These are phyloP conservation scores for Amyelois transitella DNA, from an alignment of 1,140 invertebrate genomes.

Conservation along the genomic window DNA sequence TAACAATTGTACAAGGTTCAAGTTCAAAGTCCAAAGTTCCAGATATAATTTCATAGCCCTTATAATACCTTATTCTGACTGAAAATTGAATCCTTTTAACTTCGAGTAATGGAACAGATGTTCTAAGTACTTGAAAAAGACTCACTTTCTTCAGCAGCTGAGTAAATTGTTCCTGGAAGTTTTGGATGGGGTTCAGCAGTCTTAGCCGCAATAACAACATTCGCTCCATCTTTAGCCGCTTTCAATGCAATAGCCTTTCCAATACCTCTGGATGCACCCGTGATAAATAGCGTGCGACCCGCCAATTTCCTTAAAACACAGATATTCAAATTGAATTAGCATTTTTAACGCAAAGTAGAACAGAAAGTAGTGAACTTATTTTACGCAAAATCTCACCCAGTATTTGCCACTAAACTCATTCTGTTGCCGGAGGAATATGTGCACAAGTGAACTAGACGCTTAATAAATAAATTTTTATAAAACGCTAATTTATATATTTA, in stretches of 20 bases:
- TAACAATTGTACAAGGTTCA: not conserved
- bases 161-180: constrained; percentile 98
- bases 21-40: constrained; percentile 36
- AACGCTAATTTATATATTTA: not conserved
- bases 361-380: constrained; percentile 7
- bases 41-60: not conserved
- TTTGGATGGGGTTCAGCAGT: constrained; percentile 97
- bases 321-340: constrained; percentile 13
- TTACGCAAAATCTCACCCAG: constrained; percentile 43
- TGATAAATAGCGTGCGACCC: constrained; percentile 95
- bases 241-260: constrained; percentile 97
- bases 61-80: not conserved
- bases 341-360: constrained; percentile 28
- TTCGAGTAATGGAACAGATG: not conserved
- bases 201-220: constrained; percentile 96
- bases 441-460: not conserved
- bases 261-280: constrained; percentile 97
- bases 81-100: not conserved
- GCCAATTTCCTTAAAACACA: constrained; percentile 85
- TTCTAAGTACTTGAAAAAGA: constrained; percentile 10
- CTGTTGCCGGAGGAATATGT: constrained; percentile 15
- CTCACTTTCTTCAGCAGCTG: constrained; percentile 95
- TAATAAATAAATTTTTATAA: not conserved
- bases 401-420: constrained; percentile 69
- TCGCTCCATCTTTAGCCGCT: constrained; percentile 94